Base-by-base conservation (phyloP, 2,797 vertebrate genomes). In the Poeciliopsis presidionis region DNA sequence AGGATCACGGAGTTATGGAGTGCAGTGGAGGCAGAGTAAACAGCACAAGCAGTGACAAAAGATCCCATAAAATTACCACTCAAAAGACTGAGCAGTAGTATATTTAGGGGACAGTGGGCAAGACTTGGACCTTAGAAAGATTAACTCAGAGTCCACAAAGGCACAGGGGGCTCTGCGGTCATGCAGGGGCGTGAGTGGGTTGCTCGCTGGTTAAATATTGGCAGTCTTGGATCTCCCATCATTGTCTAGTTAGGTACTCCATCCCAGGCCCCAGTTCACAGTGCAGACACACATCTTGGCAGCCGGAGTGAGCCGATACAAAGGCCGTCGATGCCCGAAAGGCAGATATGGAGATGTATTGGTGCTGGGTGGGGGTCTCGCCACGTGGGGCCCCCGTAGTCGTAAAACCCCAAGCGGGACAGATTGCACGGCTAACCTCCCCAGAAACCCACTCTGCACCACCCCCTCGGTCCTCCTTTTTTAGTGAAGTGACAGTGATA, bases 291-390 rank as follows among this genome's bases (percentile, higher is more conserved):
- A 86, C 73, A 92, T 91, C 89, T 90, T 94, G 93, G 93, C 92
- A 91, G 93, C 87, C 87, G 83, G 92, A 94, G 90, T 91, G 91
- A 94, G 93, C 91, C 77, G 16, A 87, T 83, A 95, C 93, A 94
- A 93, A 94, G 83, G 89, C 88, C 86, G 83, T 84, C 91, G 84
- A 74, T 84, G 84, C 83, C 86, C 90, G 63, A 94, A 93, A 92
- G 92, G 90, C 94, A 88, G 81, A 84, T 81, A 94, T 92, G 89
- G 92, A 94, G 93, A 95, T 93, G 92, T 94, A 94, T 93, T 91
- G 83, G 78, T 90, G 84, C 76, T 67, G 85, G 86, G 90, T 88
- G 89, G 91, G 89, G 84, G 87, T 81, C 82, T 88, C 93, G 91
- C 91, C 91, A 93, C 90, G 90, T 93, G 94, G 92, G 93, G 89